Base-by-base conservation (phyloP, 2,888 invertebrate genomes). In the Pheosia tremula region DNA sequence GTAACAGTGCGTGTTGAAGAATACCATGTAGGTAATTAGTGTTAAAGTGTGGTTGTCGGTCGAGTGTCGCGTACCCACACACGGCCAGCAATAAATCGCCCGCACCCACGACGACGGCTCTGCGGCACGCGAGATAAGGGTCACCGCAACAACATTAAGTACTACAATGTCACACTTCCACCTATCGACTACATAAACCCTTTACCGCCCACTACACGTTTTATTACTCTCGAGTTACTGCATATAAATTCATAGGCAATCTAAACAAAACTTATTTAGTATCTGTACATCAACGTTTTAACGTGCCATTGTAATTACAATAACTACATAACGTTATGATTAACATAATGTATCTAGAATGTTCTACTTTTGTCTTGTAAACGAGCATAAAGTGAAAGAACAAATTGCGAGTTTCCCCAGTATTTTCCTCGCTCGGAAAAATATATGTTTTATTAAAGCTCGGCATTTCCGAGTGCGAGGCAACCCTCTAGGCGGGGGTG, bases 361-460 rank as follows among this genome's bases (percentile, higher is more conserved):
- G 93, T 90, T 91, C 90, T 91, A 91, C 92, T 93, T 93, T 93
- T 93, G 93, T 93, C 93, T 93, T 92, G 93, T 93, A 93, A 93
- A 93, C 93, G 93, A 91, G 92, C 91, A 92, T 93, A 93, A 93
- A 93, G 93, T 93, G 93, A 93, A 93, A 93, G 93, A 93, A 93
- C 93, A 93, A 93, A 93, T 93, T 93, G 92, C 91, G 92, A 93
- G 92, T 92, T 93, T 93, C 93, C 92, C 91, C 93, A 91, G 93
- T 91, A 93, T 93, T 93, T 93, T 93, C 92, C 92, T 90, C 93
- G 93, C 92, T 93, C 91, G 91, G 92, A 93, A 93, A 93, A 93
- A 93, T 93, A 92, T 93, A 93, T 93, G 93, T 93, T 93, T 93
- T 93, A 93, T 93, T 93, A 93, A 93, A 93, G 93, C 93, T 93